Evolutionary conservation across 2,797 vertebrate genomes (phyloP).

Genomic region (Pteronotus mesoamericanus): DNA sequence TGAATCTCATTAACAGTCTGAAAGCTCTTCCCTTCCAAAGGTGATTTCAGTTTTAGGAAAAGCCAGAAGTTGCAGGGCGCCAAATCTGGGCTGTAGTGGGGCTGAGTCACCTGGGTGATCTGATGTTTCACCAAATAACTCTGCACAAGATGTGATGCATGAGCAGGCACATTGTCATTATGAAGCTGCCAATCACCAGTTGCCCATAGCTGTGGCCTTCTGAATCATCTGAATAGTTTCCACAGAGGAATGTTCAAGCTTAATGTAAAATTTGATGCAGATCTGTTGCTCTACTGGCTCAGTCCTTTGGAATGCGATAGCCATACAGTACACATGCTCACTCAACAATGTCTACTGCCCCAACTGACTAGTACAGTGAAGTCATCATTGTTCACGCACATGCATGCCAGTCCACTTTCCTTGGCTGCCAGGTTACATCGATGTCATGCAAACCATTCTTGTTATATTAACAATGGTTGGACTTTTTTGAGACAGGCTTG

Average conservation of each 20-base stretch:
- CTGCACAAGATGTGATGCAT: background rate
- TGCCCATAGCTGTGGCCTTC: background rate
- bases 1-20: background rate
- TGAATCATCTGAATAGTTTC: background rate
- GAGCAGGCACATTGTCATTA: background rate
- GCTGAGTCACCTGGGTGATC: background rate
- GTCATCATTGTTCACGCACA: background rate
- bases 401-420: no score
- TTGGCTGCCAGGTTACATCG: no score
- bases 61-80: background rate
- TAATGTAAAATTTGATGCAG: background rate
- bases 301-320: background rate
- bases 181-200: background rate
- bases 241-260: background rate
- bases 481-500: background rate
- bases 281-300: background rate
- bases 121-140: background rate
- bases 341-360: no score
- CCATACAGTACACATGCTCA: background rate
- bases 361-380: background rate
- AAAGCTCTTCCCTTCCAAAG: background rate
- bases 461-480: background rate
- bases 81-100: background rate
- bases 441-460: background rate
- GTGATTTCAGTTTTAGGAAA: background rate